Conservation (phyloP, 2,113 vertebrate species). For the Corythornis cristatus region DNA sequence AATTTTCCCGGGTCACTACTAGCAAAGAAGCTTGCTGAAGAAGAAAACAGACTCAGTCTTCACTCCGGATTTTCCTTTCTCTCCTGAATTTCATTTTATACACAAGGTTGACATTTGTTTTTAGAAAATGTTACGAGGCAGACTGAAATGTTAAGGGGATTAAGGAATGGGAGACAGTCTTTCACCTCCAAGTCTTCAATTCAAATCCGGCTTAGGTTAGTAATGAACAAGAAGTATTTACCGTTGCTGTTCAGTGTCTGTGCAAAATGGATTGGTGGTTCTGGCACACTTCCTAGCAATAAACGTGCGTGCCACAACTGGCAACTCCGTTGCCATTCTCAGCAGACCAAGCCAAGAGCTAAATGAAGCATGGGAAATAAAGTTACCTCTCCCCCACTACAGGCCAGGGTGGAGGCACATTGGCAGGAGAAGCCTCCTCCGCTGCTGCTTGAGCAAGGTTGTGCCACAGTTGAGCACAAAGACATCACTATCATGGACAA, state of each 20-base stretch:
- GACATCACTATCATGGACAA: background rate
- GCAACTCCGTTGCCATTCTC: slow-evolving; percentile 15
- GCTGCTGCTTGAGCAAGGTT: background rate
- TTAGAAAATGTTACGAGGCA: slow-evolving; percentile 41
- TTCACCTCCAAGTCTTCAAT: slow-evolving; percentile 31
- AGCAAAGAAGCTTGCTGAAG: slow-evolving; percentile 44
- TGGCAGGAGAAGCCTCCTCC: background rate
- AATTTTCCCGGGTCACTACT: slow-evolving; percentile 43
- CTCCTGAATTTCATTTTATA: slow-evolving; percentile 51
- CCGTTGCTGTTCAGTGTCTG: slow-evolving; percentile 8
- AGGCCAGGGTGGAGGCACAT: background rate
- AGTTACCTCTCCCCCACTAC: slow-evolving; percentile 1
- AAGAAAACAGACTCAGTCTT: slow-evolving; percentile 46
- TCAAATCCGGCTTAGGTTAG: slow-evolving; percentile 1
- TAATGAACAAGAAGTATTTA: slow-evolving; percentile 41
- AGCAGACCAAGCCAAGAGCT: slow-evolving; percentile 5
- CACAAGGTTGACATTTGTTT: slow-evolving; percentile 45
- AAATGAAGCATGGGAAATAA: slow-evolving; percentile 35
- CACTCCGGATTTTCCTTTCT: background rate
- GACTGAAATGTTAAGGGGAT: slow-evolving; percentile 44
- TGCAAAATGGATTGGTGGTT: slow-evolving; percentile 47
- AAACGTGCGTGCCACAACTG: slow-evolving; percentile 48
- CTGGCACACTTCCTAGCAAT: slow-evolving; percentile 41
- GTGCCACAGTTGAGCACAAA: background rate
- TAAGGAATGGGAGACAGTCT: slow-evolving; percentile 29